Evolutionary conservation across 2,888 invertebrate genomes (phyloP), one percentile per base, ranked within the genome.

Genomic region (Frankliniella fusca): DNA sequence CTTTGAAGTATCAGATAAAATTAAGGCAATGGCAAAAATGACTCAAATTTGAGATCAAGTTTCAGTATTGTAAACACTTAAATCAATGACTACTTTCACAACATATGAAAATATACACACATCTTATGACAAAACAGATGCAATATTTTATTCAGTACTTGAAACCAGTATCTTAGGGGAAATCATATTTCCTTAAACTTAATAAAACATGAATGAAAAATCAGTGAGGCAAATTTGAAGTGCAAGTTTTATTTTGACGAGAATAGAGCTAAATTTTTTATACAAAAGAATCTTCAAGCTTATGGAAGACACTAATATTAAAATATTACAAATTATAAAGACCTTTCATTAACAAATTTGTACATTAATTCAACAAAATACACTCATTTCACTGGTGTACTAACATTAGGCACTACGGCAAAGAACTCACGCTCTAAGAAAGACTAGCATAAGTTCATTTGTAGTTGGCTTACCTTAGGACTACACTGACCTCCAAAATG

Each of bases 241-340:
- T 27, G 70, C 27, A 76, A 76, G 27, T 76, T 76, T 76, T 76
- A 76, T 76, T 76, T 76, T 76, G 70, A 76, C 23, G 27, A 76
- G 23, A 76, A 12, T 27, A 23, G 12, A 27, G 27, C 27, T 76
- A 76, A 76, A 76, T 12, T 12, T 76, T 27, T 27, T 27, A 23
- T 23, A 23, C 70, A 76, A 76, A 76, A 27, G 27, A 76, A 27
- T 76, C 23, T 27, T 76, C 70, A 76, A 76, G 70, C 70, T 76
- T 76, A 76, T 76, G 70, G 70, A 76, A 76, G 70, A 76, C 70
- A 27, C 70, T 76, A 76, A 76, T 12, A 76, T 76, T 76, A 76
- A 76, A 76, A 76, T 12, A 27, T 76, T 76, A 76, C 70, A 76
- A 76, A 76, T 76, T 12, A 76, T 76, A 27, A 76, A 27, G 27